Percentiles rank a stretch among this genome's conserved stretches.
These are phyloP conservation scores for Aphaenogaster ashmeadi DNA, from an alignment of 1,140 invertebrate species.

Conservation along the genomic window DNA sequence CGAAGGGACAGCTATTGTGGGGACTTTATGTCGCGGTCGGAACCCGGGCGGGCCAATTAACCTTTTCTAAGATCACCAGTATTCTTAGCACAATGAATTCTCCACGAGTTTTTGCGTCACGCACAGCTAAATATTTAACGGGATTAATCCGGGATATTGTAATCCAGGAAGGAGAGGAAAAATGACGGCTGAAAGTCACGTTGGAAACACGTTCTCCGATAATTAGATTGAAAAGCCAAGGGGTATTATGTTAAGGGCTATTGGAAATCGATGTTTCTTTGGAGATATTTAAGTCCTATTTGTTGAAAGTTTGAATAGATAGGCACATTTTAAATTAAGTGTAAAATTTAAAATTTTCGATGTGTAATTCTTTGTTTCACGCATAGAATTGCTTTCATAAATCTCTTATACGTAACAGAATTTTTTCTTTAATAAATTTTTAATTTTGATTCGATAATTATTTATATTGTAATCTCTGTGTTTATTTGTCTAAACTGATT, in stretches of 20 bases:
- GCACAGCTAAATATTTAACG: not conserved
- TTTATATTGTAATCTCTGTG: not conserved
- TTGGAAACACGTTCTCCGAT: not conserved
- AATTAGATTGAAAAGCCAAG: slow-evolving; percentile 15
- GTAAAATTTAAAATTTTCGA: not conserved
- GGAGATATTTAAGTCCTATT: not conserved
- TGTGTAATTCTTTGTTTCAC: not conserved
- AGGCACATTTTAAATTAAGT: not conserved
- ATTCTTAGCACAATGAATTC: slow-evolving; percentile 27
- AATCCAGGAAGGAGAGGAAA: not conserved
- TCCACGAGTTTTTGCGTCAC: not conserved
- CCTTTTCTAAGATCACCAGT: not conserved
- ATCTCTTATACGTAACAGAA: not conserved
- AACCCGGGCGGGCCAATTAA: slow-evolving; percentile 42
- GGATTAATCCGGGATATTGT: not conserved
- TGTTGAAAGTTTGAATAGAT: not conserved
- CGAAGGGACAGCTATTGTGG: slow-evolving; percentile 36
- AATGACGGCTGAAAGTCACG: not conserved
- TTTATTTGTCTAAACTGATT: not conserved
- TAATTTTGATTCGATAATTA: slow-evolving; percentile 1
- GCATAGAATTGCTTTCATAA: not conserved
- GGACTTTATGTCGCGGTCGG: slow-evolving; percentile 35
- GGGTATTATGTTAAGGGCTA: not conserved
- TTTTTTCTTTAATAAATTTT: not conserved
- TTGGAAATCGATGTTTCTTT: not conserved